Evolutionary conservation across 37 sponge, comb jelly and placozoan species (phyloP), one percentile per base, ranked within the genome.

Genomic region (Aplysina aerophoba): DNA sequence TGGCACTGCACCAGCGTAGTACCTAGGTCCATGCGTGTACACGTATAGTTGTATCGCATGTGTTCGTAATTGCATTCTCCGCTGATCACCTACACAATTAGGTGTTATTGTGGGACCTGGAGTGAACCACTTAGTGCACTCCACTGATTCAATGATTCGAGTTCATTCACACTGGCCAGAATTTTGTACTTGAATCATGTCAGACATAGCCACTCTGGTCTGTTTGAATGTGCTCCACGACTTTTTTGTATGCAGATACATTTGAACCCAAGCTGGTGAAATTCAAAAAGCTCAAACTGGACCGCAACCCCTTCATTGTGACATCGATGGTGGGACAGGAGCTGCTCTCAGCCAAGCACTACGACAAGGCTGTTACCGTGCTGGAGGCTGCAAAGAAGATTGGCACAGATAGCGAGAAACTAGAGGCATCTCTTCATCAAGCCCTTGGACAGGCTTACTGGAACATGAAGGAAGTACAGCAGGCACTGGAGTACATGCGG

Each of bases 381-480:
- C 83, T 98, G 58, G 87, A 91, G 72, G 83, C 93, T 24, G 99
- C 99, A 59, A 81, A 89, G 24, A 58, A 61, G 19, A 92, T 98
- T 37, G 93, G 93, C 20, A 95, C 99, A n/a, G 97, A 98, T 58
- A 98, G 96, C 75, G 50, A 75, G 40, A 92, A 90, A 37, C 87
- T 98, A 62, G 93, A 95, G 57, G 93, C 94, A 0, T 94, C 97
- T 20, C 88, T 98, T 22, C 81, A 92, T 61, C 92, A 93, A 77
- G 95, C 97, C 8, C 94, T 98, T 0, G 97, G 95, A 1, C 82
- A 97, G 22, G 94, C 93, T 0, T 85, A 96, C 79, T 98, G 99
- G 99, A 34, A 78, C 15, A 81, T 92, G n/a, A 85, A 84, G 37
- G 82, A 97, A 78, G 83, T 79, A 4, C 85, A 92, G 27, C 81